Evolutionary conservation across 2,797 vertebrate species (phyloP), one percentile per base, ranked within the genome.

Genomic region (Hydrocynus forskahlii): DNA sequence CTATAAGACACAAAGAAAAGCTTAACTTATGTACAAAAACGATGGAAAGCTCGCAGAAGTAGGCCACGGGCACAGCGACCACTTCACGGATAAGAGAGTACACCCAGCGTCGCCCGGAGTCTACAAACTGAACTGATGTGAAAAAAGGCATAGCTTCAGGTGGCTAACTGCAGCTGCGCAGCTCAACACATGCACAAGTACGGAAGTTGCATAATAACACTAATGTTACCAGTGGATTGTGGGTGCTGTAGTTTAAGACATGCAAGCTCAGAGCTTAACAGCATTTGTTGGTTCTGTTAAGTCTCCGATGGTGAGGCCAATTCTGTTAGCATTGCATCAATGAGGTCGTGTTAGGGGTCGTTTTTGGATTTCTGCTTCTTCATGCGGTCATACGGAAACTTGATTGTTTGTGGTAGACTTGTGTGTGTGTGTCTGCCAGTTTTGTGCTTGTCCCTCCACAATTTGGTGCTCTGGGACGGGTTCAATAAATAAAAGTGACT

Each of bases 401-500:
- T 64, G 79, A 72, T 52, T 50, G 62, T 43, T 78, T 45, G 4
- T 73, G 79, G 67, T 70, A 55, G 66, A 81, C 79, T n/a, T n/a
- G n/a, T n/a, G n/a, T 45, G 72, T 52, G 67, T 76, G 54, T 10
- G 64, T 75, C 76, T 74, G 9, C 50, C 43, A 25, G 38, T 72
- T 69, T 87, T 87, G 84, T 86, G 84, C 82, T 81, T 67, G 71
- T 75, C 71, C 77, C 45, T 40, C 10, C 68, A 75, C 54, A 67
- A 75, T 8, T 59, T 64, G 74, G 72, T 80, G 74, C 80, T 76
- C 66, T 60, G 67, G 80, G 70, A 62, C 68, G 59, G 68, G 63
- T 50, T 62, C 9, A 29, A 67, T 43, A 84, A 85, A 83, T 84
- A 87, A 87, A 87, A 87, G 84, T 87, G 84, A 87, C 78, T 81